These are phyloP conservation scores for Hylomyscus alleni DNA, from an alignment of 2,797 vertebrate genomes.

Conservation along the genomic window DNA sequence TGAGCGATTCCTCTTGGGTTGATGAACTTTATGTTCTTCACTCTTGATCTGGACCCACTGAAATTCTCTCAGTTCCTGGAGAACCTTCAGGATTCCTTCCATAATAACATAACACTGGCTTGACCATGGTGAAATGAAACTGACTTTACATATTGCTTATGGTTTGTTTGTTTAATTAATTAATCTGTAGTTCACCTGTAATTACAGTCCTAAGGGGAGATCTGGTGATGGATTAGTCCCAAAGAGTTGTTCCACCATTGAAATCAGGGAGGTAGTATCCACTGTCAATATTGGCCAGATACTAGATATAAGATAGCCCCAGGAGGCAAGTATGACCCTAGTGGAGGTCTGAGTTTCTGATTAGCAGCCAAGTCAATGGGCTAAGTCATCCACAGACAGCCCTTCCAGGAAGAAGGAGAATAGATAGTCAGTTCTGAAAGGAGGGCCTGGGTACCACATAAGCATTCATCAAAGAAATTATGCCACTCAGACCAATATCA, in stretches of 20 bases:
- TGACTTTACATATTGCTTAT: constrained; percentile 24
- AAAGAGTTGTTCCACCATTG: neutral
- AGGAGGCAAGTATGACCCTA: neutral
- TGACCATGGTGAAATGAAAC: neutral
- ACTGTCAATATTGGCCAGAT: neutral
- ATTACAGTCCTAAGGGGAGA: neutral
- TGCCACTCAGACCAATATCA: neutral
- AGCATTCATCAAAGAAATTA: neutral
- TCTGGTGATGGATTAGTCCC: neutral
- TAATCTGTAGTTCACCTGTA: neutral
- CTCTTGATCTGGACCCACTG: neutral
- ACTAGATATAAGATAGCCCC: neutral
- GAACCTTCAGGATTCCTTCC: neutral
- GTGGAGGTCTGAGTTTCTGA: neutral
- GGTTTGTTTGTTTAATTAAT: neutral
- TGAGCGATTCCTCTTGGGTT: neutral
- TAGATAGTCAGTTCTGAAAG: neutral
- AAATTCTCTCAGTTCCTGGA: neutral
- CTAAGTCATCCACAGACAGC: neutral
- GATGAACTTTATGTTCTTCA: constrained; percentile 20
- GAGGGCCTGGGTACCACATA: neutral
- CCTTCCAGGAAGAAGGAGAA: neutral
- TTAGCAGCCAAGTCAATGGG: neutral
- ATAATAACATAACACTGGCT: neutral
- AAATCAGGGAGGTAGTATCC: neutral